Evolutionary conservation across 1,140 invertebrate genomes (phyloP).

Genomic region (Lucilia cuprina): DNA sequence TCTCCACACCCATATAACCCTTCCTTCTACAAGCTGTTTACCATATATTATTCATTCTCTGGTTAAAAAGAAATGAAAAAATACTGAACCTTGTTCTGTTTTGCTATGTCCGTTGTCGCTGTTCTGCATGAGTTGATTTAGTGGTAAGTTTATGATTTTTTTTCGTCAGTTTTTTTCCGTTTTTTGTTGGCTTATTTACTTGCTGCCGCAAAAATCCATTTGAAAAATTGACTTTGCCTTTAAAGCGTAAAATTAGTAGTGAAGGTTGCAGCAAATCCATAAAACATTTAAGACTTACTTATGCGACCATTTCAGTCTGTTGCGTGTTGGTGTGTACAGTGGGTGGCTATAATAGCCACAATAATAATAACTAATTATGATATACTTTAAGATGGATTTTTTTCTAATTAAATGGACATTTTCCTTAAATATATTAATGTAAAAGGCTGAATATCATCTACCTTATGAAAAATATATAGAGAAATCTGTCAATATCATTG

Average conservation of each 20-base stretch:
- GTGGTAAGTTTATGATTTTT: conserved; percentile 23
- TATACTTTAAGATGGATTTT: no score
- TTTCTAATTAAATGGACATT: background rate
- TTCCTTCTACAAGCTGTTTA: background rate
- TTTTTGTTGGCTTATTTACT: conserved; percentile 4
- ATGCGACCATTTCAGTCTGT: conserved; percentile 19
- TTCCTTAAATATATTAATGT: no score
- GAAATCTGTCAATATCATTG: no score
- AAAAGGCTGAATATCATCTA: no score
- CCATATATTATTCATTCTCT: background rate
- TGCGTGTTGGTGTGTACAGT: background rate
- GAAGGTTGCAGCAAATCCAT: background rate
- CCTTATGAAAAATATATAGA: no score
- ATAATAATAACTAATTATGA: no score
- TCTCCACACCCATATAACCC: background rate
- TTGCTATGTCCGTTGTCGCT: background rate
- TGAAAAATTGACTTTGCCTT: conserved; percentile 23
- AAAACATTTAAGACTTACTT: conserved; percentile 22
- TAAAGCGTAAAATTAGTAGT: conserved; percentile 23
- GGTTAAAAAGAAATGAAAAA: background rate
- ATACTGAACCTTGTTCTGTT: background rate
- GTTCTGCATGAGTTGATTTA: background rate
- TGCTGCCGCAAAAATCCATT: conserved; percentile 24
- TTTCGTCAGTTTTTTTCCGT: background rate
- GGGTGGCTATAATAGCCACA: background rate